phyloP scores from a whole-genome alignment of 2,888 invertebrate genomes.

The Temnothorax unifasciatus region DNA sequence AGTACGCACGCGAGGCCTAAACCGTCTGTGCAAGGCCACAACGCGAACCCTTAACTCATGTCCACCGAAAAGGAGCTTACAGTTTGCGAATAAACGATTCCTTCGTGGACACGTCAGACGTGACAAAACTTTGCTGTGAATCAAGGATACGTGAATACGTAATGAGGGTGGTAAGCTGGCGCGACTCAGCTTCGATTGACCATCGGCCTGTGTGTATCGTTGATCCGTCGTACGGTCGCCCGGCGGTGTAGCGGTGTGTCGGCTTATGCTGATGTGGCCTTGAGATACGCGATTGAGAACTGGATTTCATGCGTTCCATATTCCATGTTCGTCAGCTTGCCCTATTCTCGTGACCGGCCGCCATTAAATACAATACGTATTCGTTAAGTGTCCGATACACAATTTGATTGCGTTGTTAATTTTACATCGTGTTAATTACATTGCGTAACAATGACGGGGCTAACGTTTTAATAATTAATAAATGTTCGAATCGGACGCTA shows the following conservation, averaged over 20 bases:
- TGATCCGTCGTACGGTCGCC: neutral
- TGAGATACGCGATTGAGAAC: slow-evolving; percentile 52
- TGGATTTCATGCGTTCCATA: slow-evolving; percentile 55
- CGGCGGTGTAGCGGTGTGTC: neutral
- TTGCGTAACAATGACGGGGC: neutral
- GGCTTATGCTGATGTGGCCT: slow-evolving; percentile 59
- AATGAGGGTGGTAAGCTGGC: slow-evolving; percentile 58
- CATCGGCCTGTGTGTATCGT: slow-evolving; percentile 51
- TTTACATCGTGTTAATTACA: neutral
- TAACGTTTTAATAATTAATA: neutral
- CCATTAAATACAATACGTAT: slow-evolving; percentile 3
- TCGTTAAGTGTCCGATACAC: neutral
- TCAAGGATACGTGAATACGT: slow-evolving; percentile 75
- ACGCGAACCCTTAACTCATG: slow-evolving; percentile 12
- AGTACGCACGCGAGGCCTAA: slow-evolving; percentile 15
- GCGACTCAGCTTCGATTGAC: slow-evolving; percentile 69
- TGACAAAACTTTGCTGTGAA: slow-evolving; percentile 66
- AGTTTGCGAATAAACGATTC: slow-evolving; percentile 34
- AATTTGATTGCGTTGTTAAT: neutral
- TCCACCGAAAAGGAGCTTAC: slow-evolving; percentile 35
- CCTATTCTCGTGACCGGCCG: slow-evolving; percentile 14
- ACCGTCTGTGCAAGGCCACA: neutral
- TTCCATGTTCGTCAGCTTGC: slow-evolving; percentile 13
- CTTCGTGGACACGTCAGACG: slow-evolving; percentile 70
- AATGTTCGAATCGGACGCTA: neutral